phyloP scores from a whole-genome alignment of 2,888 invertebrate genomes.

The Drosophila conformis region DNA sequence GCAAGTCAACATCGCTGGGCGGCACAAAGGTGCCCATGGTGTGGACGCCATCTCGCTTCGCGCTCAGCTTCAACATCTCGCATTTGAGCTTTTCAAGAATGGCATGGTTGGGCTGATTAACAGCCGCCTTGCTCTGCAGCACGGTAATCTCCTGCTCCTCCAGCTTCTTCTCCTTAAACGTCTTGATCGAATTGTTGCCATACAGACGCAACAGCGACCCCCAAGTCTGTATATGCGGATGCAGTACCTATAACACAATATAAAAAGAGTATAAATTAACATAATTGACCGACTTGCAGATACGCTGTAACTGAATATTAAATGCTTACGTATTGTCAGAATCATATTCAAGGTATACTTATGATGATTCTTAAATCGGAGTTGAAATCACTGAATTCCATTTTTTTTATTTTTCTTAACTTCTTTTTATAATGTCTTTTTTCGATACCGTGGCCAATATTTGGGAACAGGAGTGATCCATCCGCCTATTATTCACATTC shows the following conservation, averaged over 20 bases:
- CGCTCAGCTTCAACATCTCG: constrained; percentile 92
- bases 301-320: background rate
- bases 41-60: constrained; percentile 87
- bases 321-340: background rate
- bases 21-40: constrained; percentile 89
- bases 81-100: constrained; percentile 93
- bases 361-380: background rate
- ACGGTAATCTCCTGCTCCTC: constrained; percentile 97
- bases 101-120: constrained; percentile 96
- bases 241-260: constrained; percentile 88
- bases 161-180: constrained; percentile 95
- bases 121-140: constrained; percentile 94
- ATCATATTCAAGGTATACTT: background rate
- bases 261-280: background rate
- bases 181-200: constrained; percentile 95
- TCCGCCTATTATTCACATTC: background rate
- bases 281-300: background rate
- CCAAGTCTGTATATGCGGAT: constrained; percentile 97
- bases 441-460: background rate
- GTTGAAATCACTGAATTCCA: background rate
- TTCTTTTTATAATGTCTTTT: background rate
- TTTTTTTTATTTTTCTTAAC: background rate
- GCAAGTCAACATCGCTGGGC: constrained; percentile 87
- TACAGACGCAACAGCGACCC: constrained; percentile 97
- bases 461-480: background rate